Base-by-base conservation (phyloP, 2,113 vertebrate genomes). In the Aspidoscelis tigris region DNA sequence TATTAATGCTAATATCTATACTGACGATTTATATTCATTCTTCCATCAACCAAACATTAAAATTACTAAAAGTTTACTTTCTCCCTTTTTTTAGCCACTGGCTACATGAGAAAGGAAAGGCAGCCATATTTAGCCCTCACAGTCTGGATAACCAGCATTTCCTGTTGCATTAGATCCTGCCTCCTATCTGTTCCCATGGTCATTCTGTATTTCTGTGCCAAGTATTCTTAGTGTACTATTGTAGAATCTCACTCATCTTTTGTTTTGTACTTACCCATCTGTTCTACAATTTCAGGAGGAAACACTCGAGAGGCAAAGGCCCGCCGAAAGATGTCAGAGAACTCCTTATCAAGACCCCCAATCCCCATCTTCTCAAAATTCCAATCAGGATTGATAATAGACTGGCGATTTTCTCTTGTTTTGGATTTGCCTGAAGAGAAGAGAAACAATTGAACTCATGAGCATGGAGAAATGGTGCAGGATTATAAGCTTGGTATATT, bases 341-440 rank as follows among this genome's bases (percentile, higher is more conserved):
- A 99, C 85, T 99, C 99, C 84, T 96, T 99, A 95, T 99, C 99
- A 3, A 99, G 96, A 79, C 99, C 99, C 12, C 99, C 99, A 3
- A 99, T 99, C 3, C 98, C 99, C 98, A 99, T 99, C 85, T 96
- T 97, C 95, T 99, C 99, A 93, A 99, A 99, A 90, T 99, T 99
- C 99, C 98, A 99, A 93, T 99, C 99, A 0, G 98, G 99, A 91
- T 97, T 99, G 95, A 99, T 99, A 95, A 99, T 99, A 3, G 98
- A 99, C 93, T 99, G 98, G 0, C 97, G 97, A 66, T 98, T 97
- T 89, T 98, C 98, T 91, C 97, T 95, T 81, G 98, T 98, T 95
- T 98, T 99, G 8, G 98, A 94, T 93, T 98, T 99, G 44, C 98
- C 99, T 99, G 71, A 1, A 76, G 65, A 44, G 85, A 85, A 85